phyloP scores from a whole-genome alignment of 2,797 vertebrate genomes.

The Cryptoprocta ferox region DNA sequence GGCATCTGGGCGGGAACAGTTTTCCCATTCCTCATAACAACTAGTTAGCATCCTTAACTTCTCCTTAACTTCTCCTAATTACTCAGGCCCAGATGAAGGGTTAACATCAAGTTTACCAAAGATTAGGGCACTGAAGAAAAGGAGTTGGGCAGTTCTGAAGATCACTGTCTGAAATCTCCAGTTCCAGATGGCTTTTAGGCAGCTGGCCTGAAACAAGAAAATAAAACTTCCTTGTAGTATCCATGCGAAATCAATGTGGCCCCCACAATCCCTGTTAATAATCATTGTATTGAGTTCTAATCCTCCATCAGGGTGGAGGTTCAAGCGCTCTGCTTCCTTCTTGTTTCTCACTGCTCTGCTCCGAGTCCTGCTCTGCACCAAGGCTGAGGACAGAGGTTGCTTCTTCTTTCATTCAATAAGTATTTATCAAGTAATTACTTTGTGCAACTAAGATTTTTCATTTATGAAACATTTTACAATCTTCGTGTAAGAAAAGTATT shows the following conservation, averaged over 20 bases:
- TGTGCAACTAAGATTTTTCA: not conserved
- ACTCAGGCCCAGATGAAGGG: not conserved
- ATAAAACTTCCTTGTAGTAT: not conserved
- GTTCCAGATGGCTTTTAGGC: conserved; percentile 20
- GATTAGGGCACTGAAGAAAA: conserved; percentile 63
- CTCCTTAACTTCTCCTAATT: not conserved
- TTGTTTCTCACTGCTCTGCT: not conserved
- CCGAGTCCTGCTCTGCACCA: not conserved
- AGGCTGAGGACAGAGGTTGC: not conserved
- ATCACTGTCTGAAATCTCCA: not conserved
- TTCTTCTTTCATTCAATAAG: not conserved
- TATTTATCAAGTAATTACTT: not conserved
- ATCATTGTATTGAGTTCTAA: not conserved
- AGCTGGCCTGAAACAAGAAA: conserved; percentile 67
- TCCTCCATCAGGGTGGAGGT: no score
- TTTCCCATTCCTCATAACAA: not conserved
- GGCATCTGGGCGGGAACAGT: not conserved
- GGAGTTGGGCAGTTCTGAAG: conserved; percentile 5
- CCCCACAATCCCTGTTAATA: not conserved
- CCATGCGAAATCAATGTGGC: not conserved
- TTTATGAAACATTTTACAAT: not conserved
- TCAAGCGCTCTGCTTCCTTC: not conserved
- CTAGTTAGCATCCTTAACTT: not conserved
- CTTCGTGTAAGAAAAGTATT: not conserved
- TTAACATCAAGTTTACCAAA: conserved; percentile 57